Percentiles rank a stretch among this genome's conserved stretches.
These are phyloP conservation scores for Clarias magur DNA, from an alignment of 2,113 vertebrate species.

Conservation along the genomic window DNA sequence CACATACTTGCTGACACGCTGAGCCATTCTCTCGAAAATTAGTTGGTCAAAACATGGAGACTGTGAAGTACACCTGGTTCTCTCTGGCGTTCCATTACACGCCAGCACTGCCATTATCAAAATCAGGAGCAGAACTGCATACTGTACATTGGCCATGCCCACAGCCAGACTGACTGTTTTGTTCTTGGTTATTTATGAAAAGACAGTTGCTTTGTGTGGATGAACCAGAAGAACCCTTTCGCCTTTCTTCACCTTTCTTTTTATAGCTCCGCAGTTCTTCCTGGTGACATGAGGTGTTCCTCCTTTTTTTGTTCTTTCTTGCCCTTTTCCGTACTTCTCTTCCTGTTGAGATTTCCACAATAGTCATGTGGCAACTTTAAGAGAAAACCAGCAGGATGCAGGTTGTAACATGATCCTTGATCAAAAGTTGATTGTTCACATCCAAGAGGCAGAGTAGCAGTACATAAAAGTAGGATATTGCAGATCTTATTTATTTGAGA, in stretches of 20 bases:
- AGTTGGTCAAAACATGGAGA: conserved; percentile 42
- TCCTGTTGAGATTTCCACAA: conserved; percentile 9
- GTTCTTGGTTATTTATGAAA: background rate
- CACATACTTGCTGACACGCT: conserved; percentile 38
- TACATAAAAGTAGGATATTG: conserved; percentile 2
- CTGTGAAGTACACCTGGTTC: conserved; percentile 4
- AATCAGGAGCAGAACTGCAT: conserved; percentile 17
- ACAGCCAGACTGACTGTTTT: background rate
- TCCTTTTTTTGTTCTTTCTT: conserved; percentile 10
- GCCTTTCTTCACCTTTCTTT: conserved; percentile 24
- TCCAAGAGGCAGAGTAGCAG: background rate
- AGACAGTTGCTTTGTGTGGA: background rate
- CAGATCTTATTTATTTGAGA: background rate
- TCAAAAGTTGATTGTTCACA: background rate
- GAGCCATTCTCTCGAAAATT: background rate
- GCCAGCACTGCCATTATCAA: conserved; percentile 2
- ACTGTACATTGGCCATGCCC: conserved; percentile 12
- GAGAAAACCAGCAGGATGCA: conserved; percentile 11
- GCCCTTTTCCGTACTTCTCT: background rate
- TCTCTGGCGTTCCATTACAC: background rate
- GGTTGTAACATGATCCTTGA: conserved; percentile 6
- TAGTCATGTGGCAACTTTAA: conserved; percentile 3
- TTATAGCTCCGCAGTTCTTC: conserved; percentile 25
- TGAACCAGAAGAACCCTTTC: conserved; percentile 7
- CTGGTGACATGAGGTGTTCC: conserved; percentile 31